Percentiles rank a stretch among this genome's conserved stretches.
phyloP scores from a whole-genome alignment of 2,797 vertebrate species.

The Nasua narica region DNA sequence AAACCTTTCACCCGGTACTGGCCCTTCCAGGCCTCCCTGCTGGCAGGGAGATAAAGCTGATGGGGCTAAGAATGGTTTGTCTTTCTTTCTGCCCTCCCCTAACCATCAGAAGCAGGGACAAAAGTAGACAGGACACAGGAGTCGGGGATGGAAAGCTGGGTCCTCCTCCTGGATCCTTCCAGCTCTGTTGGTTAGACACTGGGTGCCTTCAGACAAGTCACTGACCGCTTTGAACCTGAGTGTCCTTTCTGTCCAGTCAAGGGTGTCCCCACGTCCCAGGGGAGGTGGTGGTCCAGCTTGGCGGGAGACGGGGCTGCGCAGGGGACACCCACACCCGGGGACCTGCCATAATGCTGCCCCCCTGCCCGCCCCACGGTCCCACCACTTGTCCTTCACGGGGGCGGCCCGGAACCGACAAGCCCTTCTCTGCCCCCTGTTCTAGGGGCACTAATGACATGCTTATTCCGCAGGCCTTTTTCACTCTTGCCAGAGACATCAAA shows the following conservation, averaged over 20 bases:
- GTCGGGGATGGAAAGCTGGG: background rate
- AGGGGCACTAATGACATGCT: background rate
- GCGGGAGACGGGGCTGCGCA: background rate
- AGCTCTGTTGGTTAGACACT: background rate
- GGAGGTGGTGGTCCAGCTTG: background rate
- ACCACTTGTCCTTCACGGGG: fast-evolving
- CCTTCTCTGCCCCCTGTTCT: background rate
- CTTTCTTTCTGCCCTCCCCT: background rate
- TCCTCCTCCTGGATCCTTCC: background rate
- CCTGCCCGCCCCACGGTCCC: fast-evolving
- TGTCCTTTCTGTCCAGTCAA: background rate
- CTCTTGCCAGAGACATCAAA: constrained; percentile 98
- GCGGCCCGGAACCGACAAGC: background rate
- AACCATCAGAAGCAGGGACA: background rate
- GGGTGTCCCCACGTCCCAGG: background rate
- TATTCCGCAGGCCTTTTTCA: constrained; percentile 92
- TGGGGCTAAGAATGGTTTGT: background rate
- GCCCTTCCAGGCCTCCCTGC: background rate
- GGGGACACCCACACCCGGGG: background rate
- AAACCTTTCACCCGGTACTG: background rate
- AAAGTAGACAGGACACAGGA: background rate
- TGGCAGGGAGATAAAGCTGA: background rate
- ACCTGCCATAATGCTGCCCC: background rate
- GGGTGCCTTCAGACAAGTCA: background rate
- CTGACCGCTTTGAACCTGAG: background rate